A percentile compares a stretch with the other conserved stretches of the same genome.
Evolutionary conservation across 35 echinoderm and acorn worm species (phyloP).

Genomic region (Ophiothrix spiculata): DNA sequence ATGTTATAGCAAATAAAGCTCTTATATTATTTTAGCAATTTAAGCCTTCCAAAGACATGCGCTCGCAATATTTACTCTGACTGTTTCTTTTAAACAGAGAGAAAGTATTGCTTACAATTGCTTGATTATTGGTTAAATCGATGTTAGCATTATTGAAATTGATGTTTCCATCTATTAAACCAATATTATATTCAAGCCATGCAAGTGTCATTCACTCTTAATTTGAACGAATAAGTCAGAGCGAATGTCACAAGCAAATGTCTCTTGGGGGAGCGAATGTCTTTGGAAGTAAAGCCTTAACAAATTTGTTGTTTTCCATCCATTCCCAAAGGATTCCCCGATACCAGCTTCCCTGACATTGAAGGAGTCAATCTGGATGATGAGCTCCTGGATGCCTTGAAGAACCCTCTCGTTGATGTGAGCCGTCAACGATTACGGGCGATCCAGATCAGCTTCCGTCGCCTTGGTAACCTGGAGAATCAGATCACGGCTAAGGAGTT

Average conservation of each 20-base stretch:
- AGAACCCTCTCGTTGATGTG: constrained; percentile 44
- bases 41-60: too few species aligned
- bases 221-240: neutral
- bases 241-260: neutral
- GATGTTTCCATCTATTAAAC: neutral
- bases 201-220: too few species aligned
- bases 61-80: too few species aligned
- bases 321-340: neutral
- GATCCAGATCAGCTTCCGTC: constrained; percentile 65
- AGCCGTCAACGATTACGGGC: constrained; percentile 78
- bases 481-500: constrained; percentile 44
- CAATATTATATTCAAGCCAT: neutral
- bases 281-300: neutral
- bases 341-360: constrained; percentile 5
- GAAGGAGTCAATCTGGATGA: constrained; percentile 47
- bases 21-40: too few species aligned
- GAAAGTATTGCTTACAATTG: too few species aligned
- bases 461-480: constrained; percentile 55
- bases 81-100: too few species aligned
- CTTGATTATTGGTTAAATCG: too few species aligned
- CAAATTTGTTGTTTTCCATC: neutral
- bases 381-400: constrained; percentile 63
- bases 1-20: too few species aligned
- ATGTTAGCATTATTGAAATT: neutral
- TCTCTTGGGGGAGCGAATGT: neutral